A percentile compares a stretch with the other conserved stretches of the same genome.
Conservation (phyloP, 2,113 vertebrate species). For the Balaenoptera acutorostrata region DNA sequence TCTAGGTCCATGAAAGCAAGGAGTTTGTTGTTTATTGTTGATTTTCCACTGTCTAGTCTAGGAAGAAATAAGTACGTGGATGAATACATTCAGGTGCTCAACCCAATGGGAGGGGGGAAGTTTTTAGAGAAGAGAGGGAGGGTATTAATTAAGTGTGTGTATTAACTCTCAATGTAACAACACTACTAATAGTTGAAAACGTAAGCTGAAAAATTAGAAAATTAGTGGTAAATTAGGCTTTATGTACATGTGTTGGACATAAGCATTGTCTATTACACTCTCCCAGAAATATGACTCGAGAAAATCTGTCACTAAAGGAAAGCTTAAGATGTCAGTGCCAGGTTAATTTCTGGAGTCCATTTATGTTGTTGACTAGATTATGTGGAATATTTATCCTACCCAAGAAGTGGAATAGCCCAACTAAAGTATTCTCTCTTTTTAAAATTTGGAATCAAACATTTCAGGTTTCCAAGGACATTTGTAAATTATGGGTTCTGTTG, state of each 20-base stretch:
- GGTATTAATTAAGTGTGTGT: background rate
- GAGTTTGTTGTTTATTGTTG: background rate
- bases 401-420: background rate
- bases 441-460: background rate
- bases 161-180: background rate
- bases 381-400: background rate
- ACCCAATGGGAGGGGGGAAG: background rate
- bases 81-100: background rate
- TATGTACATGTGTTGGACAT: background rate
- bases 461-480: background rate
- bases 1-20: background rate
- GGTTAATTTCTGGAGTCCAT: constrained; percentile 9
- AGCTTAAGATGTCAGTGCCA: background rate
- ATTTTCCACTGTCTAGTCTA: background rate
- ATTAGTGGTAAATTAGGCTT: background rate
- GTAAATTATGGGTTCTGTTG: background rate
- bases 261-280: background rate
- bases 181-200: background rate
- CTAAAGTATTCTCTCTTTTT: background rate
- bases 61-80: background rate
- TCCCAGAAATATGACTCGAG: background rate
- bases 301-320: background rate
- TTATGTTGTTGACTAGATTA: background rate
- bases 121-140: background rate
- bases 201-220: constrained; percentile 8